These are phyloP conservation scores for Phengaris alcon DNA, from an alignment of 2,888 invertebrate genomes.

Conservation along the genomic window DNA sequence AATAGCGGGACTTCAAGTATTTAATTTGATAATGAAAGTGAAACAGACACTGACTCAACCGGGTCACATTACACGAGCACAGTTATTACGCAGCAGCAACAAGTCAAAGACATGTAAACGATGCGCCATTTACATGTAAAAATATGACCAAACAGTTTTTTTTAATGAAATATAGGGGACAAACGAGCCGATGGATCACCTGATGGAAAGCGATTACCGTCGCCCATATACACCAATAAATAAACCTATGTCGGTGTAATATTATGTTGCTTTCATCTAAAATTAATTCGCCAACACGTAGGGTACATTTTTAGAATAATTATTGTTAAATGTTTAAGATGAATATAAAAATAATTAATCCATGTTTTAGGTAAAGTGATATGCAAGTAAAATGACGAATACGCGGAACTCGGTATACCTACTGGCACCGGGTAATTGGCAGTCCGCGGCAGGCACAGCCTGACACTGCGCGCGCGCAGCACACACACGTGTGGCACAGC, in stretches of 20 bases:
- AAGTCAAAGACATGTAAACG: not conserved
- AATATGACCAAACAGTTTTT: not conserved
- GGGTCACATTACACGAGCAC: not conserved
- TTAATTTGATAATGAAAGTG: conserved; percentile 10
- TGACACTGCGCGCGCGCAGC: conserved; percentile 35
- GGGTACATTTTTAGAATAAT: not conserved
- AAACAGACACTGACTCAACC: not conserved
- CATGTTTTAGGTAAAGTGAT: conserved; percentile 4
- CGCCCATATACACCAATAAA: too few relatives aligned
- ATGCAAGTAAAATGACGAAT: conserved; percentile 7
- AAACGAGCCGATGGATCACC: too few relatives aligned
- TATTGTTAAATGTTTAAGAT: not conserved
- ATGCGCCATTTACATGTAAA: not conserved
- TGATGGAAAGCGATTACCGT: too few relatives aligned
- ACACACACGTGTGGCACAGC: not conserved
- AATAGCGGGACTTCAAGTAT: not conserved
- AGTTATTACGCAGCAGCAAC: too few relatives aligned
- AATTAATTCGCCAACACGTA: not conserved
- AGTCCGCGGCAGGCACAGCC: conserved; percentile 33
- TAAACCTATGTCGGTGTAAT: not conserved
- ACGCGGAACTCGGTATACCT: conserved; percentile 15
- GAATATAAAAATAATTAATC: not conserved
- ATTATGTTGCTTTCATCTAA: not conserved
- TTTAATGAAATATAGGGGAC: not conserved
- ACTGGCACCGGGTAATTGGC: conserved; percentile 32